phyloP scores from a whole-genome alignment of 2,113 vertebrate species.

The Holacanthus passer region DNA sequence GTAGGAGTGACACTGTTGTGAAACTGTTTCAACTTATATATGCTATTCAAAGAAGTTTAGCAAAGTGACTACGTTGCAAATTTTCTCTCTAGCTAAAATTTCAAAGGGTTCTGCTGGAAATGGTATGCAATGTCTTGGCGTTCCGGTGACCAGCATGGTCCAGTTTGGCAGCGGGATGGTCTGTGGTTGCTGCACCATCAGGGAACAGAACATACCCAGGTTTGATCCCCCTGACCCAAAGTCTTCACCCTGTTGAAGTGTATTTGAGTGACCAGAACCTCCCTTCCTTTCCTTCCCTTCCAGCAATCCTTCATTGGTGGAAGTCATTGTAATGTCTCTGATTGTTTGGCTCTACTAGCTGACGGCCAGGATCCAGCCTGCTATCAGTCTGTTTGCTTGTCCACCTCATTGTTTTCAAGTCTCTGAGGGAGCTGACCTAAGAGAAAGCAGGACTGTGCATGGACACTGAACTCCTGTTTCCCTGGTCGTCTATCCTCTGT shows the following conservation, averaged over 20 bases:
- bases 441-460: background rate
- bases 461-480: background rate
- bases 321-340: background rate
- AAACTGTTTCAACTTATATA: background rate
- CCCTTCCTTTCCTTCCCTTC: background rate
- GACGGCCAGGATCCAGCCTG: constrained; percentile 28
- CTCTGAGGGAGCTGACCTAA: too few species aligned
- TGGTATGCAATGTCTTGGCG: background rate
- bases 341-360: background rate
- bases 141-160: background rate
- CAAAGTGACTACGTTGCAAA: background rate
- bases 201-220: background rate
- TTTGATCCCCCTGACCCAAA: background rate
- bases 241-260: background rate
- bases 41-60: background rate
- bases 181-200: background rate
- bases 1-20: background rate
- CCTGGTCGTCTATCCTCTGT: background rate
- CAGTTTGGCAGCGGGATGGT: background rate
- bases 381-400: background rate
- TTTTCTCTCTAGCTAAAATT: background rate
- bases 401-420: background rate
- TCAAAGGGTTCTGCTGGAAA: background rate
- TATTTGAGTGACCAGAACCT: constrained; percentile 1
- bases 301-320: background rate